Base-by-base conservation (phyloP, 2,888 invertebrate genomes). In the Litoditis marina region DNA sequence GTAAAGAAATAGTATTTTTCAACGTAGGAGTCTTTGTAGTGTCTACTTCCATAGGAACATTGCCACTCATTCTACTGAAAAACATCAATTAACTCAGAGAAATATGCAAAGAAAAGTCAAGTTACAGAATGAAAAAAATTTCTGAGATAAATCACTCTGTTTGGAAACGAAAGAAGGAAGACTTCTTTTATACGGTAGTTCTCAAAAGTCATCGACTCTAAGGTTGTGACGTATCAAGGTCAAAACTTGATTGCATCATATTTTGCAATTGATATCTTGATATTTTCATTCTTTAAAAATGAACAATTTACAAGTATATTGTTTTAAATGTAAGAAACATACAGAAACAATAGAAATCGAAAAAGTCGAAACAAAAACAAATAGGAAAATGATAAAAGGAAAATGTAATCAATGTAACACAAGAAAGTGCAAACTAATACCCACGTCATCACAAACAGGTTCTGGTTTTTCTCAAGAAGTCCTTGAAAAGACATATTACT, bases 141-240 rank as follows among this genome's bases (percentile, higher is more conserved):
- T 60, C 55, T 55, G 61, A 61, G 27, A 39, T 19, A 56, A 61
- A 61, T 61, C 61, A 25, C 47, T 61, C 55, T 61, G 49, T 56
- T 56, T 56, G 55, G 60, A 53, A n/a, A 61, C 65, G 59, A 53
- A 34, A 34, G 34, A 53, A 25, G 22, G 53, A 53, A 34, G 34
- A 34, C 53, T 53, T 53, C 36, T 53, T 25, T 36, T n/a, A 11
- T 16, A 36, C 39, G n/a, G n/a, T n/a, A 36, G 13, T 16, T n/a
- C n/a, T n/a, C n/a, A 16, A n/a, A 36, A 36, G n/a, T 66, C 66
- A 54, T 66, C 39, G 62, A 63, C 53, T 66, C 63, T 59, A 55
- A 58, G 58, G 34, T 22, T 66, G 66, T 66, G 66, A 66, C 63
- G 53, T 56, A 54, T 63, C 47, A 60, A 64, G 50, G 60, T 61